Evolutionary conservation across 2,797 vertebrate genomes (phyloP).

Genomic region (Cyclura pinguis): DNA sequence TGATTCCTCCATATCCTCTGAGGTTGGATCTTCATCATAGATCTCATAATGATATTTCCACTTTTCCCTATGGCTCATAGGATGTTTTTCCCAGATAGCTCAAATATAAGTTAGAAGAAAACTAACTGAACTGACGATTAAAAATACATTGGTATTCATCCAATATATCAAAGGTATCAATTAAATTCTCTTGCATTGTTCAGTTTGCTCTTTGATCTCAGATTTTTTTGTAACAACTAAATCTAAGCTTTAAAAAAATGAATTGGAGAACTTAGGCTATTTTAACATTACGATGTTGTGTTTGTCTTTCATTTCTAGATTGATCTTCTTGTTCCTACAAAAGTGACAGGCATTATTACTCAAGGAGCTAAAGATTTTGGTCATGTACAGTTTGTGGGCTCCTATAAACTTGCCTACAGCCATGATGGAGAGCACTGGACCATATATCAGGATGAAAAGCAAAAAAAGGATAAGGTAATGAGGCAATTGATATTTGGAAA

Average conservation of each 20-base stretch:
- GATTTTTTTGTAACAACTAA: background rate
- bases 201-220: background rate
- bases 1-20: background rate
- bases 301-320: constrained; percentile 78
- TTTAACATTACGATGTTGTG: background rate
- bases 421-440: constrained; percentile 93
- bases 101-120: background rate
- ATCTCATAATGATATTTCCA: background rate
- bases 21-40: background rate
- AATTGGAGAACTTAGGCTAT: background rate
- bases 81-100: background rate
- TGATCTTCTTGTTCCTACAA: constrained; percentile 92
- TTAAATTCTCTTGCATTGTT: background rate
- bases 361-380: constrained; percentile 99
- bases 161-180: background rate
- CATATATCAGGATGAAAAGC: constrained; percentile 95
- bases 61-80: background rate
- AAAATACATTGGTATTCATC: background rate
- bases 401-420: constrained; percentile 97
- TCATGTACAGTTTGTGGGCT: constrained; percentile 97
- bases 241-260: background rate
- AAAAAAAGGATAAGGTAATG: constrained; percentile 91
- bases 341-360: constrained; percentile 97
- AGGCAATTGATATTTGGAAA: background rate
- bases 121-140: background rate